phyloP scores from a whole-genome alignment of 2,797 vertebrate species.

The Acanthiza pusilla region DNA sequence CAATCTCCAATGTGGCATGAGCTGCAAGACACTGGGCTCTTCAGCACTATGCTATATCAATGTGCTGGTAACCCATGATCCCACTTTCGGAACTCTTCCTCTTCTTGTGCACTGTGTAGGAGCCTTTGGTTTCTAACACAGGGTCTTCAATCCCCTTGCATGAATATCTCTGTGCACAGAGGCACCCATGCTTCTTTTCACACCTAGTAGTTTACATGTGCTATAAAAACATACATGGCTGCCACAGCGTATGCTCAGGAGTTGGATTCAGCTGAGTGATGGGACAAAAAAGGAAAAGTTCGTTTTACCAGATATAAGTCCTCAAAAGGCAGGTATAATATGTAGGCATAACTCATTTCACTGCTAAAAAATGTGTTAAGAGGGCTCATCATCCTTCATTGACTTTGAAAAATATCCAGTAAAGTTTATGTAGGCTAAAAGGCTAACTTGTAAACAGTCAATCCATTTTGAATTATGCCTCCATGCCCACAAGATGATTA shows the following conservation, averaged over 20 bases:
- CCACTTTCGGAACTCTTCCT: not conserved
- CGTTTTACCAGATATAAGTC: not conserved
- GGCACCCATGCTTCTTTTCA: not conserved
- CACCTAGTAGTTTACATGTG: not conserved
- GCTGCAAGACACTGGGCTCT: not conserved
- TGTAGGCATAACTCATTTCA: not conserved
- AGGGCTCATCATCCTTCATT: not conserved
- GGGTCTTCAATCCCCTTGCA: not conserved
- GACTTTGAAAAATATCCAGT: not conserved
- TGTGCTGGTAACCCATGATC: not conserved
- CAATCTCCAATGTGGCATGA: not conserved
- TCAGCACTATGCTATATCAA: not conserved
- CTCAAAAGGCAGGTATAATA: not conserved
- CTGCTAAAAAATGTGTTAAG: not conserved
- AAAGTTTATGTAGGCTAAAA: not conserved
- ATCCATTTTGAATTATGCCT: not conserved
- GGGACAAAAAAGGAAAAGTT: not conserved
- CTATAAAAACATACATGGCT: not conserved
- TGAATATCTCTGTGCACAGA: not conserved
- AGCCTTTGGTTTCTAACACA: not conserved
- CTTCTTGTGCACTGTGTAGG: not conserved
- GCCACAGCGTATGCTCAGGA: accelerated
- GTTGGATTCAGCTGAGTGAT: not conserved
- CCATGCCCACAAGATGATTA: not conserved
- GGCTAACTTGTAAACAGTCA: not conserved